Evolutionary conservation across 64 coral and sea anemone genomes (phyloP), one percentile per base, ranked within the genome.

Genomic region (Pachyseris speciosa): DNA sequence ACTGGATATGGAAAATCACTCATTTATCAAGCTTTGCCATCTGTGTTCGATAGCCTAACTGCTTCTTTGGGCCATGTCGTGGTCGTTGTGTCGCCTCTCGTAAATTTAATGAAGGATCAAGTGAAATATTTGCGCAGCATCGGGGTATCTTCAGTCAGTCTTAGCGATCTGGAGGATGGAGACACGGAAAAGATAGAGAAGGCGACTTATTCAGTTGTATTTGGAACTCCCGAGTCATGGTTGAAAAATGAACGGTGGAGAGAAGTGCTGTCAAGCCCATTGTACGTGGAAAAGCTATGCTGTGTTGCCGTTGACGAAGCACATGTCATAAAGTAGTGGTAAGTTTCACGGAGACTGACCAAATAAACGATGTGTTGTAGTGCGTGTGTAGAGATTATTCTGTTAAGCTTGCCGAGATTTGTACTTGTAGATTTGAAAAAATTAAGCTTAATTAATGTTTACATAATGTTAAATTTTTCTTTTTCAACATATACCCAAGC

Each of bases 1-100:
- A 80, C 44, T 85, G 75, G 78, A 45, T 83, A n/a, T n/a, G n/a
- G n/a, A n/a, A 83, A 83, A 41, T 83, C 79, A 11, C 51, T 83
- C 0, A 50, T 83, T 32, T 83, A 31, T 27, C 30, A 64, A 83
- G 51, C 43, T 83, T 61, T 64, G 32, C 51, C 55, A 12, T 13
- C 27, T 15, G 39, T 69, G 1, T 71, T 86, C 37, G 65, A 86
- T 72, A 67, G 68, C 19, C 22, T 59, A 10, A 58, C 31, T 9
- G 57, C 1, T 31, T 27, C 33, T 20, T 67, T 31, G 12, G 58
- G 37, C 7, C 81, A 85, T 51, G 37, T 85, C 19, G 78, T 83
- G 15, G 34, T 85, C 24, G 61, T 45, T 59, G 30, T 83, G 12
- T 76, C 78, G 1, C 53, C 78, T 50, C 78, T 83, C 12, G 1